Base-by-base conservation (phyloP, 2,888 invertebrate species). In the Drosophila nr. medialis region DNA sequence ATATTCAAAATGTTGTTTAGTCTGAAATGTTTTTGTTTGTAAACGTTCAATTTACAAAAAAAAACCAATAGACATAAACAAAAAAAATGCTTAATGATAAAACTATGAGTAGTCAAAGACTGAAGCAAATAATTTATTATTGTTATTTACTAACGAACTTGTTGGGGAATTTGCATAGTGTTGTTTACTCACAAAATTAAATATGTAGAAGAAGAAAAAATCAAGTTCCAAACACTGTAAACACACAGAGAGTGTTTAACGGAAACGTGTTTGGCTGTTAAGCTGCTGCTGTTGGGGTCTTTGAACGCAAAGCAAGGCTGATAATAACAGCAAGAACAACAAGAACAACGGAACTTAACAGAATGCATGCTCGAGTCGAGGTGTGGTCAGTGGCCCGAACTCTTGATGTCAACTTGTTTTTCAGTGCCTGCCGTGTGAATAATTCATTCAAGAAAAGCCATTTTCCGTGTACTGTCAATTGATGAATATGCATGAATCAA, bases 391-490 rank as follows among this genome's bases (percentile, higher is more conserved):
- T 80, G 86, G 88, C 89, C 81, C 63, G 80, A 45, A 36, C 40
- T 48, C 21, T 21, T 30, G 55, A 64, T 54, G 30, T 67, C 64
- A 81, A 72, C 77, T 72, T 77, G 77, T 70, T 84, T 84, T 65
- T 66, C 36, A 66, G 54, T 69, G 58, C 36, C 49, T 42, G 27
- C 29, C 40, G 60, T 67, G 68, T 83, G 86, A 90, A 86, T 85
- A 80, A 85, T 90, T 85, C 89, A 88, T 85, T 90, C 77, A 85
- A 85, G 90, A 85, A 85, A 85, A 90, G 55, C 61, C 30, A 83
- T 86, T 88, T 83, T 89, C 84, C 83, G 48, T 77, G 74, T 80
- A 56, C 65, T 27, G 50, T 61, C 54, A 38, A 58, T 72, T 82
- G 74, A 85, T 84, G 84, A 89, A 84, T 84, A 84, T 89, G 88